Conservation (phyloP, 2,113 vertebrate species). For the Microtus montanus region DNA sequence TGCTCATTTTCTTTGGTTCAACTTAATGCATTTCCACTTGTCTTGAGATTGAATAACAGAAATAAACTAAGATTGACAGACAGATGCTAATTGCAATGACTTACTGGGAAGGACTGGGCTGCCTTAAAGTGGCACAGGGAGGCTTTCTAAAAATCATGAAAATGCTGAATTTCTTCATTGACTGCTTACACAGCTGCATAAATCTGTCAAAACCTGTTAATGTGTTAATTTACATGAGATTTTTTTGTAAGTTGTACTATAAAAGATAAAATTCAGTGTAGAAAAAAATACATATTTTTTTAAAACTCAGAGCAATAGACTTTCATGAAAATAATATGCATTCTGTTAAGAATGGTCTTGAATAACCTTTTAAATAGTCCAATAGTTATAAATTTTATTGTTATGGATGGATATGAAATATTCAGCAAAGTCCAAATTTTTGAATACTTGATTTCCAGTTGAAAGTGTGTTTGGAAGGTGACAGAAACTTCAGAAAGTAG, state of each 20-base stretch:
- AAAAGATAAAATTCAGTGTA: background rate
- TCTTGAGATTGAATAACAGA: background rate
- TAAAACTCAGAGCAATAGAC: background rate
- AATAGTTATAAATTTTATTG: background rate
- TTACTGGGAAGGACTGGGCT: background rate
- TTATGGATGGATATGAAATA: background rate
- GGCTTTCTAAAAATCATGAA: background rate
- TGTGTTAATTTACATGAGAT: background rate
- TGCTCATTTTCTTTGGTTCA: background rate
- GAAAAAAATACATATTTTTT: background rate
- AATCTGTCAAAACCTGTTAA: background rate
- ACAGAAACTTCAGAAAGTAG: background rate
- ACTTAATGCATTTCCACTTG: background rate
- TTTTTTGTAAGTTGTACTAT: slow-evolving; percentile 14
- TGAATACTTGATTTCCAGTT: background rate
- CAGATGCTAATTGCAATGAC: background rate
- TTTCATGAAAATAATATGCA: background rate
- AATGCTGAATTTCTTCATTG: background rate
- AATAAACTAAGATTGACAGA: background rate
- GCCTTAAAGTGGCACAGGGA: background rate
- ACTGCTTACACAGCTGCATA: background rate
- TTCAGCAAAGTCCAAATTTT: background rate
- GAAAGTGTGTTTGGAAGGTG: too few species aligned
- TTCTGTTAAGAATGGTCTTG: background rate
- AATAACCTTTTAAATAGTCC: background rate